Evolutionary conservation across 64 coral and sea anemone genomes (phyloP).

Genomic region (Anthopleura sola): DNA sequence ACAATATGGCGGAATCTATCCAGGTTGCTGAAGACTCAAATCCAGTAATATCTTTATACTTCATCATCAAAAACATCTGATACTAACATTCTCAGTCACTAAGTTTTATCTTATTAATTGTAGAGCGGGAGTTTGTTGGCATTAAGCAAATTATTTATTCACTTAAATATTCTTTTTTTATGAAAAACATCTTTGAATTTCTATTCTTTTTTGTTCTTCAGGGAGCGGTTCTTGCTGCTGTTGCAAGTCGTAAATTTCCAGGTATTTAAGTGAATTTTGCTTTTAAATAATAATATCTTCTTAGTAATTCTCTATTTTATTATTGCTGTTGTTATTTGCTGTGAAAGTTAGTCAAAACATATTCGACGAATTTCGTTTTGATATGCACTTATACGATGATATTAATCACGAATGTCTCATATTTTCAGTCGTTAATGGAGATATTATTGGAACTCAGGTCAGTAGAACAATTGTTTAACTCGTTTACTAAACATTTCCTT

Average conservation of each 20-base stretch:
- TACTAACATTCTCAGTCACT: neutral
- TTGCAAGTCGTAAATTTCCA: constrained; percentile 94
- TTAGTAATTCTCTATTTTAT: neutral
- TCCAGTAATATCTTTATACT: neutral
- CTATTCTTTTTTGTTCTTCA: constrained; percentile 10
- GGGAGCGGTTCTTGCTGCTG: constrained; percentile 91
- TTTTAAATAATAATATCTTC: neutral
- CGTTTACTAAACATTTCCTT: neutral
- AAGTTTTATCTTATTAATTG: neutral
- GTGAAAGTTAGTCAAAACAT: neutral
- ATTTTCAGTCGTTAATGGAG: constrained; percentile 68
- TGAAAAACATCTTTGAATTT: neutral
- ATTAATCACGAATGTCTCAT: neutral
- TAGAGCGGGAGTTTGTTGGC: neutral
- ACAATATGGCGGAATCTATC: neutral
- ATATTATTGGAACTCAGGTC: constrained; percentile 71
- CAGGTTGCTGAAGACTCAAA: neutral
- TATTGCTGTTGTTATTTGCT: neutral
- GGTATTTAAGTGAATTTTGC: constrained; percentile 40
- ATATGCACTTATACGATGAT: no score
- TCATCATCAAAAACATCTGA: neutral
- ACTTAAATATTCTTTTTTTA: neutral
- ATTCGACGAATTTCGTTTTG: neutral
- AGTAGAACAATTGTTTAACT: neutral
- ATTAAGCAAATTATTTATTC: neutral